Evolutionary conservation across 2,888 invertebrate species (phyloP).

Genomic region (Conomelus anceps): DNA sequence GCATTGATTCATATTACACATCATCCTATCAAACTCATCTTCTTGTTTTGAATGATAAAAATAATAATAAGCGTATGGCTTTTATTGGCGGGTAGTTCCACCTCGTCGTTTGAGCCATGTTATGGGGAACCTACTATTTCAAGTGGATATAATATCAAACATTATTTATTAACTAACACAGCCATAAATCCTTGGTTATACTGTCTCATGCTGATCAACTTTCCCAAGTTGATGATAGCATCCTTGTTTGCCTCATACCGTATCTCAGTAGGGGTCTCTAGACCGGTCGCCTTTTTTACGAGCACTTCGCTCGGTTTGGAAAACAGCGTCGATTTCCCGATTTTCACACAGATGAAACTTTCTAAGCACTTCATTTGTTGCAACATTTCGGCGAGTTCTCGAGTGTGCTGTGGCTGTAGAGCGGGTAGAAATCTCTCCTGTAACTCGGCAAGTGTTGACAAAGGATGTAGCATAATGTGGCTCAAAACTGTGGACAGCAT

Average conservation of each 20-base stretch:
- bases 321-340: background rate
- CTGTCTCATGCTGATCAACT: background rate
- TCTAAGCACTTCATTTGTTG: background rate
- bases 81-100: too few relatives aligned
- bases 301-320: background rate
- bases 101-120: too few relatives aligned
- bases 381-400: slow-evolving; percentile 54
- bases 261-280: background rate
- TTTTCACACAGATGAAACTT: background rate
- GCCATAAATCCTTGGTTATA: background rate
- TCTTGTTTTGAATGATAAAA: too few relatives aligned
- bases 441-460: slow-evolving; percentile 49
- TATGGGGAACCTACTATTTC: too few relatives aligned
- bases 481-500: slow-evolving; percentile 61
- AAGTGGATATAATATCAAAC: background rate
- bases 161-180: background rate
- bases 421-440: slow-evolving; percentile 55
- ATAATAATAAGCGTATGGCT: too few relatives aligned
- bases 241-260: background rate
- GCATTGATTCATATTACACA: too few relatives aligned
- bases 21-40: too few relatives aligned
- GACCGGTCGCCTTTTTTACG: background rate
- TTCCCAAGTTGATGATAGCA: background rate
- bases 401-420: slow-evolving; percentile 57
- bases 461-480: slow-evolving; percentile 57